Evolutionary conservation across 1,140 invertebrate genomes (phyloP).

Genomic region (Dinoponera quadriceps): DNA sequence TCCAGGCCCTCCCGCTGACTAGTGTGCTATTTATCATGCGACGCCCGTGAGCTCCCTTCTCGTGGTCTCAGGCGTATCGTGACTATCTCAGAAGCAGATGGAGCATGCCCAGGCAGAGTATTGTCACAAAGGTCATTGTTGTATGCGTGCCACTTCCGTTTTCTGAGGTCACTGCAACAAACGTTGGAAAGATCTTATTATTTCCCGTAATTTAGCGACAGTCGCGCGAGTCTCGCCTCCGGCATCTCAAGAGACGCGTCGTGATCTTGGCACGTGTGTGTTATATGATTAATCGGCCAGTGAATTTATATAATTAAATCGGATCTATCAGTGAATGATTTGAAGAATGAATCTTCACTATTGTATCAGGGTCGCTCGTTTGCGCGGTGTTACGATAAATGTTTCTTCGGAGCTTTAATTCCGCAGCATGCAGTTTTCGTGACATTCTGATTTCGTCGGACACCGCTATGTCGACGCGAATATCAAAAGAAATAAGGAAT

Average conservation of each 20-base stretch:
- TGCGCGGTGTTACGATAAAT: no score
- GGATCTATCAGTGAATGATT: background rate
- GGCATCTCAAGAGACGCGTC: background rate
- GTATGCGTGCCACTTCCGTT: constrained; percentile 68
- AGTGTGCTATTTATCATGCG: constrained; percentile 71
- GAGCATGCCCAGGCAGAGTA: constrained; percentile 69
- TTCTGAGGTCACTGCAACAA: constrained; percentile 80
- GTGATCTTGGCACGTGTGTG: no score
- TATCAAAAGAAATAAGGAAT: constrained; percentile 16
- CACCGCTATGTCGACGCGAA: background rate
- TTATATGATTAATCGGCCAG: no score
- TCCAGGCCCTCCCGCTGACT: constrained; percentile 68
- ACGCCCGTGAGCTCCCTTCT: constrained; percentile 64
- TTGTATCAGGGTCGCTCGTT: no score
- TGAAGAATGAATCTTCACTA: background rate
- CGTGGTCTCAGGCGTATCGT: constrained; percentile 66
- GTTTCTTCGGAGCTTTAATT: no score
- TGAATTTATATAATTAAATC: background rate
- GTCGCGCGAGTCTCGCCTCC: background rate
- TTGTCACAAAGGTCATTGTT: constrained; percentile 61
- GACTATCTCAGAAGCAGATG: constrained; percentile 79
- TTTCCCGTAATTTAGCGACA: background rate
- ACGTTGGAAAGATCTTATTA: constrained; percentile 53
- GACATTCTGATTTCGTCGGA: background rate
- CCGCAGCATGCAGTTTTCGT: background rate